Evolutionary conservation across 2,888 invertebrate genomes (phyloP), one percentile per base, ranked within the genome.

Genomic region (Tribolium freemani): DNA sequence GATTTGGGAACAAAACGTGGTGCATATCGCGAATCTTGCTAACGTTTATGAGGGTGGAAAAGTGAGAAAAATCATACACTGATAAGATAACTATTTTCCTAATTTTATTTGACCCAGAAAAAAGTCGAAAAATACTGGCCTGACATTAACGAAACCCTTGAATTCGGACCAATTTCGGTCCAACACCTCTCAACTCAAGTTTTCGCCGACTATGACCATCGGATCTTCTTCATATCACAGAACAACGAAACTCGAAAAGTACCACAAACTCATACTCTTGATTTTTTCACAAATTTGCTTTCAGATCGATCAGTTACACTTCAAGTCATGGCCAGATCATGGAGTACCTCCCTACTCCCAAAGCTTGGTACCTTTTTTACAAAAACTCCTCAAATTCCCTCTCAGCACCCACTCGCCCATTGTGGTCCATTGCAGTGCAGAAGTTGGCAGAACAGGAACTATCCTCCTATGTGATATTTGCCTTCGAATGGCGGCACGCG

Each of bases 401-500:
- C 71, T 83, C 10, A 84, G 81, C 21, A 73, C 79, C 3, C 75
- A 75, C 16, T 78, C 80, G 9, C 88, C 89, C 0, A 83, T 89
- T 3, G 83, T 89, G 2, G 87, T 90, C 0, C 91, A 90, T 78
- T 91, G 90, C 64, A 90, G 90, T 82, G 90, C 90, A 69, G 91
- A 91, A 2, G 89, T 90, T 13, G 91, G 91, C 1, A 85, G 90
- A 74, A 91, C 91, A 4, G 91, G 91, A 6, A 90, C 90, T 0
- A 87, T 91, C 21, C 88, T 91, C 63, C 84, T 90, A n/a, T 88
- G 89, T 72, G 90, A 91, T 77, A 87, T 89, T 63, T 87, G 88
- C 74, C 79, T 90, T 45, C 86, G 89, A 64, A 87, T 87, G 84
- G 87, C 87, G 1, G 85, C 85, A 0, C 81, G 83, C 9, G 87